Conservation (phyloP, 2,113 vertebrate genomes). For the Passer domesticus region DNA sequence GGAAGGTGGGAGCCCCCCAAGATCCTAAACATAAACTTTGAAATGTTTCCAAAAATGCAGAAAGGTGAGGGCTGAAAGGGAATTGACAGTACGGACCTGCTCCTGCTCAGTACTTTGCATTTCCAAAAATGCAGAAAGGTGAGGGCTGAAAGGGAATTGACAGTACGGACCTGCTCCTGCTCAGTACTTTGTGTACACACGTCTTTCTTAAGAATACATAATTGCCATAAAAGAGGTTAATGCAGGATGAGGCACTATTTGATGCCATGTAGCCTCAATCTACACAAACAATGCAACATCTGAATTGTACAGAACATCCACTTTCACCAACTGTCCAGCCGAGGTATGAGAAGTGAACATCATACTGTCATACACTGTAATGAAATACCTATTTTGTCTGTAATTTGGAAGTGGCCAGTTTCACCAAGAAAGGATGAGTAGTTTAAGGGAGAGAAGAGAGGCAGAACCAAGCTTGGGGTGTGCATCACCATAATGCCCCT, state of each 20-base stretch:
- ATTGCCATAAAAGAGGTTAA: not conserved
- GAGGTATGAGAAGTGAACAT: not conserved
- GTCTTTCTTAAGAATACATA: not conserved
- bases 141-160: slow-evolving; percentile 23
- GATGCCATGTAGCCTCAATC: not conserved
- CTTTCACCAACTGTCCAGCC: not conserved
- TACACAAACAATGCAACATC: not conserved
- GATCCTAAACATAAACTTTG: slow-evolving; percentile 18
- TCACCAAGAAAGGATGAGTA: not conserved
- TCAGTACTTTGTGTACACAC: not conserved
- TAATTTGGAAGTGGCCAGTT: not conserved
- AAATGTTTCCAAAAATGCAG: slow-evolving; percentile 53
- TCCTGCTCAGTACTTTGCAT: not conserved
- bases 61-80: slow-evolving; percentile 21
- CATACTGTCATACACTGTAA: not conserved
- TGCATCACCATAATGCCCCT: not conserved
- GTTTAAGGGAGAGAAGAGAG: not conserved
- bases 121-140: slow-evolving; percentile 54
- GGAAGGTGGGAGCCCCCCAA: not conserved
- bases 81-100: not conserved
- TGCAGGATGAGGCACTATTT: not conserved
- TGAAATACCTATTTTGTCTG: not conserved
- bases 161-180: not conserved
- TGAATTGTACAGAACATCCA: not conserved
- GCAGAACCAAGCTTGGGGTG: not conserved